These are phyloP conservation scores for Beaufortia kweichowensis DNA, from an alignment of 2,113 vertebrate species.

Conservation along the genomic window DNA sequence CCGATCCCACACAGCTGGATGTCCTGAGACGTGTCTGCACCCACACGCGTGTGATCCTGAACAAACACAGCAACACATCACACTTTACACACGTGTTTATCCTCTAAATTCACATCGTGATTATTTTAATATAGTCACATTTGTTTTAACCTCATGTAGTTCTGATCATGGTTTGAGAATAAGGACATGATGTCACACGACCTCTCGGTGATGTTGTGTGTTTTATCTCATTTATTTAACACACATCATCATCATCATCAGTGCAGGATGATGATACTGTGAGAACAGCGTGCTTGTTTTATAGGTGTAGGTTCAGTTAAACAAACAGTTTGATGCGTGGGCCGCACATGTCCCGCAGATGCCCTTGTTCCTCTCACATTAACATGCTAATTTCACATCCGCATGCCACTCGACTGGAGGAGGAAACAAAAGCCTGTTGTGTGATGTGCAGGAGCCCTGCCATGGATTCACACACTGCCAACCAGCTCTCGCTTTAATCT, in stretches of 20 bases:
- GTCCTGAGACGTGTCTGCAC: conserved; percentile 95
- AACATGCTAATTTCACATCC: conserved; percentile 64
- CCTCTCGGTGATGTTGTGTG: no score
- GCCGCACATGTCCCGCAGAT: conserved; percentile 18
- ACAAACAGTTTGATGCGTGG: conserved; percentile 65
- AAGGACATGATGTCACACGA: no score
- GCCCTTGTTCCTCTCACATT: conserved; percentile 60
- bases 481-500: not conserved
- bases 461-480: no score
- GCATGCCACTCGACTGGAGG: conserved; percentile 58
- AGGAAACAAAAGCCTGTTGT: conserved; percentile 71
- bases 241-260: not conserved
- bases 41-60: conserved; percentile 90
- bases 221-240: no score
- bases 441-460: conserved; percentile 28
- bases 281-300: not conserved
- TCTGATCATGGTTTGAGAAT: no score
- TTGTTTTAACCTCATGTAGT: no score
- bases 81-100: no score
- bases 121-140: no score
- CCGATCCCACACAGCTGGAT: conserved; percentile 98
- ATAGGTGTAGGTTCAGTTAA: conserved; percentile 59
- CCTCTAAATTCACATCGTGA: no score
- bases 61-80: conserved; percentile 30
- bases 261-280: not conserved